phyloP scores from a whole-genome alignment of 1,140 invertebrate species.

The Branchinecta lindahli region DNA sequence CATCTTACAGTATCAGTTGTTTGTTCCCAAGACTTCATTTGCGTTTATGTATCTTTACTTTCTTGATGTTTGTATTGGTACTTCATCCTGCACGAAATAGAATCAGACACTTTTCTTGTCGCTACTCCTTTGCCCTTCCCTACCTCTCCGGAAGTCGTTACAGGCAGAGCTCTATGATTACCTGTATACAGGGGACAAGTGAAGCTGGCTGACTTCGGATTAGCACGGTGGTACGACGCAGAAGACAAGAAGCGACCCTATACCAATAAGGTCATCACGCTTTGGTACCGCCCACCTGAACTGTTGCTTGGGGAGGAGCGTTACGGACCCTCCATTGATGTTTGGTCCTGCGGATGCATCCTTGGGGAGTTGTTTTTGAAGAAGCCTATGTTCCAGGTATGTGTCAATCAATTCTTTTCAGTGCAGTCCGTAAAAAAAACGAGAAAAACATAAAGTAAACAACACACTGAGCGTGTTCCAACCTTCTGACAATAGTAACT shows the following conservation, averaged over 20 bases:
- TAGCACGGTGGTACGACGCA: conserved; percentile 87
- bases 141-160: too few species aligned
- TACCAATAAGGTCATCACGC: conserved; percentile 96
- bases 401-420: conserved; percentile 14
- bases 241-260: conserved; percentile 89
- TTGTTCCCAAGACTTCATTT: background rate
- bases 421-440: conserved; percentile 7
- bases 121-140: too few species aligned
- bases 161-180: too few species aligned
- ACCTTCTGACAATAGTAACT: too few species aligned
- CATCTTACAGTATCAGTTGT: too few species aligned
- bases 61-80: too few species aligned
- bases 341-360: conserved; percentile 99
- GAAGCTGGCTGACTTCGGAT: conserved; percentile 94
- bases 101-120: too few species aligned
- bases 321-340: conserved; percentile 94
- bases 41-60: background rate
- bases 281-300: conserved; percentile 98
- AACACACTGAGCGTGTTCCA: conserved; percentile 16
- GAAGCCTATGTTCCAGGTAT: conserved; percentile 83
- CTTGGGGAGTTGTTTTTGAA: conserved; percentile 93
- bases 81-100: too few species aligned
- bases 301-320: conserved; percentile 90
- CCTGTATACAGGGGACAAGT: conserved; percentile 74
- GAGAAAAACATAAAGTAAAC: conserved; percentile 9